Evolutionary conservation across 2,113 vertebrate genomes (phyloP).

Genomic region (Pterocles burchelli): DNA sequence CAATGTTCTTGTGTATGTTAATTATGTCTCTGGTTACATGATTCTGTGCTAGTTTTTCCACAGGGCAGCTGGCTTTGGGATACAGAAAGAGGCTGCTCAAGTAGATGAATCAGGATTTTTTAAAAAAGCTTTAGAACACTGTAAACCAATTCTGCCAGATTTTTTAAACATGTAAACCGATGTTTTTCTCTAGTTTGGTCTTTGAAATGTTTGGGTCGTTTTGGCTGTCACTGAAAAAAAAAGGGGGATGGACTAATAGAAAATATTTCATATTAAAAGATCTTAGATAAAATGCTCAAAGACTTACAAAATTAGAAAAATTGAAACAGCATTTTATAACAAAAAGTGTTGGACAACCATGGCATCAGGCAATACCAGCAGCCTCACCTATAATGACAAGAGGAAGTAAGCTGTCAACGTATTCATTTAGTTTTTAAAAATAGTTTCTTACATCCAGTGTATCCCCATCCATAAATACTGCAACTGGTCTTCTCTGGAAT

Average conservation of each 20-base stretch:
- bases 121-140: neutral
- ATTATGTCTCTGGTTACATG: neutral
- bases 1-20: neutral
- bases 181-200: neutral
- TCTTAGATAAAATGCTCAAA: neutral
- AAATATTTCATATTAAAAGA: neutral
- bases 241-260: neutral
- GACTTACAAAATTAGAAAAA: neutral
- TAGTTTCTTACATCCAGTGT: constrained; percentile 91
- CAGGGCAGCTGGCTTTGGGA: neutral
- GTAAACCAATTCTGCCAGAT: neutral
- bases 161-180: neutral
- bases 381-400: constrained; percentile 50
- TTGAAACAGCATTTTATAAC: neutral
- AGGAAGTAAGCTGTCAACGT: constrained; percentile 29
- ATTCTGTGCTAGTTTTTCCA: neutral
- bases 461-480: constrained; percentile 96
- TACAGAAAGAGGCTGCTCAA: neutral
- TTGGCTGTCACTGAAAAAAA: neutral
- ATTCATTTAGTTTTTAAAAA: constrained; percentile 54
- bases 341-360: neutral
- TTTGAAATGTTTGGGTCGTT: neutral
- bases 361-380: constrained; percentile 20
- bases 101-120: neutral
- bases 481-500: constrained; percentile 90